Base-by-base conservation (phyloP, 1,140 invertebrate species). In the Helicoverpa zea region DNA sequence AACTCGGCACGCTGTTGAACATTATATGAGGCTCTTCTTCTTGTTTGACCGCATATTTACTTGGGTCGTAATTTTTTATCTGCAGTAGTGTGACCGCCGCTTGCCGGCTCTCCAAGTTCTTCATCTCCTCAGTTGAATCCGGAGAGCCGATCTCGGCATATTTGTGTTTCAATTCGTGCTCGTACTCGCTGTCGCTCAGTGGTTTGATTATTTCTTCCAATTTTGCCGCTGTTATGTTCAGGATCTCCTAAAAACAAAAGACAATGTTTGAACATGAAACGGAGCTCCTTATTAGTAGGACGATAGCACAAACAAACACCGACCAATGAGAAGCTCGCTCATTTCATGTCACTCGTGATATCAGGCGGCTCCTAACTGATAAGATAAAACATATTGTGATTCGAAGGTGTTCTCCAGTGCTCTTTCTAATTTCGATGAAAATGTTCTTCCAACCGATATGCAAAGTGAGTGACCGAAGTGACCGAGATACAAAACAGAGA, bases 51-150 rank as follows among this genome's bases (percentile, higher is more conserved):
- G 86, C 88, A 84, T 95, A 95, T 86, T 95, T 95, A 72, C 83
- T 91, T 35, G 94, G 94, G 79, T 95, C 95, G 86, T 95, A 93
- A 84, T 95, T 95, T 87, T 95, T 95, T 61, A 95, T 95, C 79
- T 95, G 94, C 49, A 95, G 83, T 14, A 95, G 86, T 80, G 95
- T 95, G 23, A 95, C 95, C 52, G 95, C 95, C 81, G 95, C 95
- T 84, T 95, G 93, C 79, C 95, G 88, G 81, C 94, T 95, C 86
- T 95, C 95, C 47, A 95, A 84, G 73, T 95, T 95, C 81, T 95
- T 95, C 94, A 95, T 95, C 82, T 95, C 95, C 59, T 95, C 95
- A 11, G 94, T 95, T 1, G 95, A 95, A 84, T 95, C 95, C 16
- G 95, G 95, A 10, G 94, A 93, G 29, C 94, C 94, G 54, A 93